Base-by-base conservation (phyloP, 2,113 vertebrate genomes). In the Gymnogyps californianus region DNA sequence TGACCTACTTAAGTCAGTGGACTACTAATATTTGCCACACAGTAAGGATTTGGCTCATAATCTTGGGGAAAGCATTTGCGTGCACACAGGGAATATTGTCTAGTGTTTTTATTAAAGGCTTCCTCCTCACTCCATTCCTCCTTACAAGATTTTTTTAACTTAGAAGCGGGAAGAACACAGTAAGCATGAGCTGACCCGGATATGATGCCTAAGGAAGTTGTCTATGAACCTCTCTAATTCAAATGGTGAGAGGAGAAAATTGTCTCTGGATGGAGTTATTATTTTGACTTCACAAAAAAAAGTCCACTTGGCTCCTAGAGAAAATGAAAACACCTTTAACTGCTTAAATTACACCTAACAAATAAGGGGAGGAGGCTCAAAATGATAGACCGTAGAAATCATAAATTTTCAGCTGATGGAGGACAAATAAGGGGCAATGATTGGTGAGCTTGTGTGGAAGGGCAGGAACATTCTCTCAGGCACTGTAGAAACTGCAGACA, bases 1-100 rank as follows among this genome's bases (percentile, higher is more conserved):
- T 93, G 96, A 93, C 92, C 83, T 93, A 95, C 90, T 96, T 95
- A 93, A 95, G 89, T 93, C 92, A 67, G 52, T 82, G 57, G 80
- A 89, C 80, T 90, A 87, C 83, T 95, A 51, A 90, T 90, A 90
- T 85, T 96, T 96, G 76, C 92, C 75, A 87, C 67, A 92, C 26
- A 92, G 69, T 70, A 84, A 89, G 86, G 90, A 97, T 97, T 84
- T 95, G 92, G 76, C 83, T 95, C 18, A 32, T 90, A 96, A 94
- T 96, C 82, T 83, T 70, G 46, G 34, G 67, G 17, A 92, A 92
- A 3, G 75, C 28, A 93, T 96, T 95, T 94, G 84, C 87, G 83
- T 95, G 61, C 74, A 94, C 81, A 62, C 24, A 61, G 92, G 93
- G 84, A 93, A 91, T 95, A 67, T 59, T 90, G 84, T 65, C 44